A percentile compares a stretch with the other conserved stretches of the same genome.
phyloP scores from a whole-genome alignment of 2,888 invertebrate genomes.

The Andrena hattorfiana region DNA sequence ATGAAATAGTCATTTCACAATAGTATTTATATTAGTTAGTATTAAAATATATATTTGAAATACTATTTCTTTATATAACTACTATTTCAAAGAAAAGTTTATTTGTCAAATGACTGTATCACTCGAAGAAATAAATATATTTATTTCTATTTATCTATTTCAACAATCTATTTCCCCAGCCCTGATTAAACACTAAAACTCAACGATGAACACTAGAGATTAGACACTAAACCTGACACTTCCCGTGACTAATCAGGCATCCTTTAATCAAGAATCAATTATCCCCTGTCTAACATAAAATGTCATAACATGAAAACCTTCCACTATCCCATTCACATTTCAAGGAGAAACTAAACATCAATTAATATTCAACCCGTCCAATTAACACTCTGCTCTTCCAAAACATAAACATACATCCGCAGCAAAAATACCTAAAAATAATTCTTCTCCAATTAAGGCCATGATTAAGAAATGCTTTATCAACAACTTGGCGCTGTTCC shows the following conservation, averaged over 20 bases:
- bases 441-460: not conserved
- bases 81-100: too few relatives aligned
- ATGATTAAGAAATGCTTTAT: not conserved
- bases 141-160: too few relatives aligned
- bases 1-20: too few relatives aligned
- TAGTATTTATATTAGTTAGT: too few relatives aligned
- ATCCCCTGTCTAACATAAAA: not conserved
- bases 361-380: not conserved
- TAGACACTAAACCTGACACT: slow-evolving; percentile 29
- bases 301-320: not conserved
- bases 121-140: too few relatives aligned
- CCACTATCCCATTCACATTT: not conserved
- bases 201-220: slow-evolving; percentile 17
- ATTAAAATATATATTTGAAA: too few relatives aligned
- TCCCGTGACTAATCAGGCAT: slow-evolving; percentile 29
- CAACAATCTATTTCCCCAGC: too few relatives aligned
- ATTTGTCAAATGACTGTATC: too few relatives aligned
- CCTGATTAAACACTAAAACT: not conserved
- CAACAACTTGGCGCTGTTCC: not conserved
- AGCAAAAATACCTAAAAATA: not conserved
- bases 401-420: not conserved
- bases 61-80: too few relatives aligned
- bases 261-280: slow-evolving; percentile 10
- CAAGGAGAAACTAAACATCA: not conserved
- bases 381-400: too few relatives aligned